phyloP scores from a whole-genome alignment of 2,888 invertebrate genomes.

The Synanthedon vespiformis region DNA sequence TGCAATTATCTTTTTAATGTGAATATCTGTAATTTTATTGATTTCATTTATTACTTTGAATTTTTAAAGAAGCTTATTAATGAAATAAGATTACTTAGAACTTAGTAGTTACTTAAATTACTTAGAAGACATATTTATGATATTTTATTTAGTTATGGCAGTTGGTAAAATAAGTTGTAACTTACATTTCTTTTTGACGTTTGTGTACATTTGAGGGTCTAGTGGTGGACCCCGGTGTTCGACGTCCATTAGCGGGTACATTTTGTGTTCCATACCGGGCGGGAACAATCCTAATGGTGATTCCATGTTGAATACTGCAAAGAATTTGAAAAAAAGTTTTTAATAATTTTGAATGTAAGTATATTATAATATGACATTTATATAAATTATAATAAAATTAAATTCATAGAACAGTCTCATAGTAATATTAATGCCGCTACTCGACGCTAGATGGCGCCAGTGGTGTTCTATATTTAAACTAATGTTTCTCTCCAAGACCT shows the following conservation, averaged over 20 bases:
- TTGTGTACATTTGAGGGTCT: constrained; percentile 74
- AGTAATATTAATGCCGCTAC: constrained; percentile 18
- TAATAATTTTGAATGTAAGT: too few species aligned
- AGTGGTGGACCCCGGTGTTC: constrained; percentile 76
- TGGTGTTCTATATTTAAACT: constrained; percentile 1
- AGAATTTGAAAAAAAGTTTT: constrained; percentile 8
- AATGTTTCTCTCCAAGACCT: background rate
- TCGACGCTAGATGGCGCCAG: constrained; percentile 48
- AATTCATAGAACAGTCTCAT: too few species aligned
- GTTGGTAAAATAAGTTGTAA: constrained; percentile 14
- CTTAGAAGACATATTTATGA: too few species aligned
- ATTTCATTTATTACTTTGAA: too few species aligned
- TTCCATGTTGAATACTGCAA: constrained; percentile 80
- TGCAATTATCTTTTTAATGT: too few species aligned
- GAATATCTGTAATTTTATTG: too few species aligned
- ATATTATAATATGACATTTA: too few species aligned
- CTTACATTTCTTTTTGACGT: constrained; percentile 86
- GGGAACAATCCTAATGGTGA: constrained; percentile 81
- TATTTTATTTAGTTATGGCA: background rate
- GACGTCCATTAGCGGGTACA: constrained; percentile 80
- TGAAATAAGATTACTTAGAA: too few species aligned
- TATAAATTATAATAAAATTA: too few species aligned
- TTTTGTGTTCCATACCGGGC: constrained; percentile 80
- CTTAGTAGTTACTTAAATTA: too few species aligned
- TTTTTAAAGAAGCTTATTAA: too few species aligned